These are phyloP conservation scores for Euplagia quadripunctaria DNA, from an alignment of 2,888 invertebrate species.

Conservation along the genomic window DNA sequence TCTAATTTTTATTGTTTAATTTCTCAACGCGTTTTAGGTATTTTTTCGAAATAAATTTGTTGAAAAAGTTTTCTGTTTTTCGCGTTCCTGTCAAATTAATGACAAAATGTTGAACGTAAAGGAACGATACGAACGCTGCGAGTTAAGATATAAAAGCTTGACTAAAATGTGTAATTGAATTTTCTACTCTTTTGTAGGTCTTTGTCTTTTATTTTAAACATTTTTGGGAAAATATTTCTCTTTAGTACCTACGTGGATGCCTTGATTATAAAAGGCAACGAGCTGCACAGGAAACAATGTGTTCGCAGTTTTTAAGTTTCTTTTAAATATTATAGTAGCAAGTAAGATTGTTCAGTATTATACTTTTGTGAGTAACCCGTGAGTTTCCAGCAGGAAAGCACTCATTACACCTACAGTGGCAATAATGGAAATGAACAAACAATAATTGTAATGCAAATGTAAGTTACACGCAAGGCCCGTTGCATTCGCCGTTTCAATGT, in stretches of 20 bases:
- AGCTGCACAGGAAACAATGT: background rate
- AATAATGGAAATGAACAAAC: constrained; percentile 26
- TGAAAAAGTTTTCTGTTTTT: no score
- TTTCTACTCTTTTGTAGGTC: background rate
- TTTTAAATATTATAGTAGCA: background rate
- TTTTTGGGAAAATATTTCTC: background rate
- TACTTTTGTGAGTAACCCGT: background rate
- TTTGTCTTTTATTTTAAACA: background rate
- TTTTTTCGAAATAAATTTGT: no score
- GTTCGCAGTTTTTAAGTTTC: background rate
- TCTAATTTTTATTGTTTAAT: no score
- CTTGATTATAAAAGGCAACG: background rate
- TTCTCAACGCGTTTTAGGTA: no score
- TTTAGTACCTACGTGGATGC: background rate
- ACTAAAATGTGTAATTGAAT: background rate
- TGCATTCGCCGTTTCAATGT: constrained; percentile 41
- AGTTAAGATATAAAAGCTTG: background rate
- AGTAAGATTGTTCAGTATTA: background rate
- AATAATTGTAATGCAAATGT: constrained; percentile 15
- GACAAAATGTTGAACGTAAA: background rate
- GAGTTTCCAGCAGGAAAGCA: background rate
- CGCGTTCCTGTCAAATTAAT: background rate
- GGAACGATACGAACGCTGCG: background rate
- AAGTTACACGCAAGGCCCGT: constrained; percentile 28
- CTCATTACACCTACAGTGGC: constrained; percentile 26